Evolutionary conservation across 2,797 vertebrate species (phyloP).

Genomic region (Natrix natrix): DNA sequence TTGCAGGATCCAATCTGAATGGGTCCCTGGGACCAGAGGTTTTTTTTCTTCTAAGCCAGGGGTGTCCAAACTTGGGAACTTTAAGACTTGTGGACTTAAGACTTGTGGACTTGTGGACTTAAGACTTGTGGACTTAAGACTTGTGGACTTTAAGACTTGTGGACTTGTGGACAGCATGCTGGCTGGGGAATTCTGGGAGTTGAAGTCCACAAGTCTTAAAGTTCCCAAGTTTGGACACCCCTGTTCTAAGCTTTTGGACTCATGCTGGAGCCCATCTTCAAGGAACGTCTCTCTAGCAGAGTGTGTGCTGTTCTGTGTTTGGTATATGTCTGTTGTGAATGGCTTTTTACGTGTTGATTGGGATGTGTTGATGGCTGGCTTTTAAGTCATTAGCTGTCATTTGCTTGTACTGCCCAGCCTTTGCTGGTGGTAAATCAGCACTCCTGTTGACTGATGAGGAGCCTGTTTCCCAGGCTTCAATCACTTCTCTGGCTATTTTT

Average conservation of each 20-base stretch:
- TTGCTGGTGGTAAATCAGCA: not conserved
- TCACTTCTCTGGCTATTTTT: not conserved
- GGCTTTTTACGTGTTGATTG: not conserved
- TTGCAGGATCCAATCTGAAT: not conserved
- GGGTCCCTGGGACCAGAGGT: not conserved
- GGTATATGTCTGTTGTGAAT: not conserved
- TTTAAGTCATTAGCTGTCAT: no score
- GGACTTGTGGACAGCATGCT: no score
- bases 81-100: no score
- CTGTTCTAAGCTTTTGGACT: not conserved
- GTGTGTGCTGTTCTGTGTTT: not conserved
- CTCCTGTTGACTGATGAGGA: not conserved
- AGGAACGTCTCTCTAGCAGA: not conserved
- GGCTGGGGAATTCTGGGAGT: no score
- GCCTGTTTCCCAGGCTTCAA: not conserved
- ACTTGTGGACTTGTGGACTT: no score
- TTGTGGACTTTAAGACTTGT: no score
- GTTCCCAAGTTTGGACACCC: no score
- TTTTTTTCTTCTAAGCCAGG: not conserved
- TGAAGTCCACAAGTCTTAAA: no score
- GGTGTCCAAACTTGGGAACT: no score
- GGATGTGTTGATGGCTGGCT: no score
- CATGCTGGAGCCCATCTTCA: not conserved
- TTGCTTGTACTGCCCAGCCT: not conserved
- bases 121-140: no score